These are phyloP conservation scores for Acleris holmiana DNA, from an alignment of 2,888 invertebrate species.

Conservation along the genomic window DNA sequence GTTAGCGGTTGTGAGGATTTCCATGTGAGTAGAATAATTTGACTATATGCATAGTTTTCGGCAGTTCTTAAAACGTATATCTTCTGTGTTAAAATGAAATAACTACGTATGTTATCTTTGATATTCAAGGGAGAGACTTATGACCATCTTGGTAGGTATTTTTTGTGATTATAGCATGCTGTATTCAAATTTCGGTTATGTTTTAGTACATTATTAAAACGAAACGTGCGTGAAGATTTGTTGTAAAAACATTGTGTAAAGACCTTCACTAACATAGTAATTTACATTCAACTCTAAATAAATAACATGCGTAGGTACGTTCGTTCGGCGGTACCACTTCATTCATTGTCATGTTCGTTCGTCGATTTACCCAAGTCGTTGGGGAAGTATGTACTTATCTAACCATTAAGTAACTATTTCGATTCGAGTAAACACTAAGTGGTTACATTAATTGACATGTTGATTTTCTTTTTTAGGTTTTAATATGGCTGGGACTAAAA, in stretches of 20 bases:
- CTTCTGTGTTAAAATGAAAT: constrained; percentile 45
- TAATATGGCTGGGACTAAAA: constrained; percentile 76
- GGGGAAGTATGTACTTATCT: not conserved
- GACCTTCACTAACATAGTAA: not conserved
- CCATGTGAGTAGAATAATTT: constrained; percentile 60
- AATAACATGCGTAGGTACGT: constrained; percentile 37
- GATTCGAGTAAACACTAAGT: no score
- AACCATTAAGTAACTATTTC: no score
- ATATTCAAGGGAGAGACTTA: constrained; percentile 81
- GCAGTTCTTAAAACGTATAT: constrained; percentile 51
- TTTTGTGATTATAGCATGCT: constrained; percentile 66
- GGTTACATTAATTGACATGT: constrained; percentile 16
- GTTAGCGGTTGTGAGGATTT: constrained; percentile 69
- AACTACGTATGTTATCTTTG: constrained; percentile 54
- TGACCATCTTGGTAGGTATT: constrained; percentile 61
- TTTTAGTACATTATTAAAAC: constrained; percentile 18
- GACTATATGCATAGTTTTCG: constrained; percentile 62
- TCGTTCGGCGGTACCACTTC: constrained; percentile 22
- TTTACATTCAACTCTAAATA: constrained; percentile 27
- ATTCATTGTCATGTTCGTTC: constrained; percentile 51
- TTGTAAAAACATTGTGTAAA: constrained; percentile 3
- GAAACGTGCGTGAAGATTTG: constrained; percentile 1
- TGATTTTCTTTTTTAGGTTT: constrained; percentile 44
- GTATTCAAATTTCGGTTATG: constrained; percentile 43
- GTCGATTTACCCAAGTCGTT: constrained; percentile 60